phyloP scores from a whole-genome alignment of 2,113 vertebrate genomes.

The Tachysurus vachellii region DNA sequence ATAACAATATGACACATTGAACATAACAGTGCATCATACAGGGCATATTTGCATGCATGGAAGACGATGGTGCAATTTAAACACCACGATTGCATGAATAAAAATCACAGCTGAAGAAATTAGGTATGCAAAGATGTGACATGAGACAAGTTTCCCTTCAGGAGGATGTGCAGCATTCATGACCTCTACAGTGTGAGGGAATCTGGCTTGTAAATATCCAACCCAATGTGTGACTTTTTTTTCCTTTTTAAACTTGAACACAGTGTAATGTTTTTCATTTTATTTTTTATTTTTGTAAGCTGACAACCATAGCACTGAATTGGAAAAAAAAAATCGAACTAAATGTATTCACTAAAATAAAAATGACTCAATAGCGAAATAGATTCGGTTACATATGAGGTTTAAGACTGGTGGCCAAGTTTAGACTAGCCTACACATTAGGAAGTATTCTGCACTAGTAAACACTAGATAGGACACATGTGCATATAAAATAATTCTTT shows the following conservation, averaged over 20 bases:
- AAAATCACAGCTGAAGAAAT: background rate
- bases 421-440: background rate
- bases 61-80: background rate
- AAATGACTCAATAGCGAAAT: background rate
- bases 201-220: background rate
- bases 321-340: background rate
- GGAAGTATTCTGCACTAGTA: background rate
- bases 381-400: background rate
- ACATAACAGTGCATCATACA: background rate
- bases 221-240: background rate
- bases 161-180: background rate
- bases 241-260: background rate
- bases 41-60: background rate
- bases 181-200: constrained; percentile 4
- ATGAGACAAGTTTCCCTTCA: background rate
- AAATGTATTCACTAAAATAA: background rate
- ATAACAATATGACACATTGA: background rate
- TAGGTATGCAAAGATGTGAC: no score
- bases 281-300: background rate
- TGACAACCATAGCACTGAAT: background rate
- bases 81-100: constrained; percentile 3
- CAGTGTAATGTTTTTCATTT: background rate
- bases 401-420: background rate
- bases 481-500: background rate
- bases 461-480: background rate